Evolutionary conservation across 2,113 vertebrate genomes (phyloP).

Genomic region (Sylvia atricapilla): DNA sequence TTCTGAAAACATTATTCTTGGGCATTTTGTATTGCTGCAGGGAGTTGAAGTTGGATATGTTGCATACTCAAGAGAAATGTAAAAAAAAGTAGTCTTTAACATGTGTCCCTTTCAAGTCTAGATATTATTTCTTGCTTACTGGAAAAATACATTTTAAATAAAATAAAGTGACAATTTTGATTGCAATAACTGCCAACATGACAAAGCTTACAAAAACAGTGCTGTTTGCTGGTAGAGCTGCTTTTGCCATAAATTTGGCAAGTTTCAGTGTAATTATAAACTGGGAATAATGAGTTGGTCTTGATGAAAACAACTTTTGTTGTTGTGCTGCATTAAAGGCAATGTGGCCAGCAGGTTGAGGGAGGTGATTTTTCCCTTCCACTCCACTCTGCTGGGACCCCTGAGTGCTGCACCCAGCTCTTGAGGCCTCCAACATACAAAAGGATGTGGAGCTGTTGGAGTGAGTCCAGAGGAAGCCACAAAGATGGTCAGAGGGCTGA

Average conservation of each 20-base stretch:
- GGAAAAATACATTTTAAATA: neutral
- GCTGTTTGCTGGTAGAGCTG: neutral
- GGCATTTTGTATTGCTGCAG: conserved; percentile 35
- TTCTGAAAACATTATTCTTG: conserved; percentile 49
- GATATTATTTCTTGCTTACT: conserved; percentile 16
- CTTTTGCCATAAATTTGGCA: neutral
- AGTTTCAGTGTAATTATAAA: conserved; percentile 26
- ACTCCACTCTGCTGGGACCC: fast-evolving
- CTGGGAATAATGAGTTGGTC: neutral
- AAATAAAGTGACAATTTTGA: conserved; percentile 18
- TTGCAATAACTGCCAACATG: neutral
- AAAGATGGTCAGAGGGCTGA: neutral
- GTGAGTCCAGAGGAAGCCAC: neutral
- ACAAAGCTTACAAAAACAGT: conserved; percentile 9
- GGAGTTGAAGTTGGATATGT: neutral
- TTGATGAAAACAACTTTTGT: conserved; percentile 16
- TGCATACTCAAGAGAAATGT: neutral
- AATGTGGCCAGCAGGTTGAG: neutral
- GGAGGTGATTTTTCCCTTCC: neutral
- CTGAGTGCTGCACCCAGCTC: neutral
- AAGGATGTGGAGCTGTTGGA: neutral
- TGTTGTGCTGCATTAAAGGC: neutral
- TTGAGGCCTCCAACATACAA: neutral
- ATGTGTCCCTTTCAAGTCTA: neutral
- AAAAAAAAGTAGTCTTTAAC: neutral